Base-by-base conservation (phyloP, 2,797 vertebrate species). In the Tiaroga cobitis region DNA sequence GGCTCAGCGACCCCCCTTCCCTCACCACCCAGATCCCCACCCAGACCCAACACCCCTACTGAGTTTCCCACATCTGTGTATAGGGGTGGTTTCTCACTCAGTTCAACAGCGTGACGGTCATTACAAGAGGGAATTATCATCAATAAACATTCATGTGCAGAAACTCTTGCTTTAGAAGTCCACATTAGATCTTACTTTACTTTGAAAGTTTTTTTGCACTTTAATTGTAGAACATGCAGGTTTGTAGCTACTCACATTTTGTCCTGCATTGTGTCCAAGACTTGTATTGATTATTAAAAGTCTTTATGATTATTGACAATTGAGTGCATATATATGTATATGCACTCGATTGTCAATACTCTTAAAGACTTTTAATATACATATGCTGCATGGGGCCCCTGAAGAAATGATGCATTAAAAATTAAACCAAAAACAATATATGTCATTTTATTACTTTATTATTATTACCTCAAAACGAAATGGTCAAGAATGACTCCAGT, bases 61-160 rank as follows among this genome's bases (percentile, higher is more conserved):
- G 94, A 94, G 94, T 92, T 95, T 94, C 94, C 93, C 95, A 95
- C 94, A 95, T 96, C 94, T 95, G 94, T 94, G 93, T 92, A 92
- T 85, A 92, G 91, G 93, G 93, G 92, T 93, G 92, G 93, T 94
- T 93, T 94, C 92, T 94, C 91, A 93, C 93, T 94, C 91, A 91
- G 80, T 72, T 80, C 51, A 43, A 81, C 67, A 69, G 61, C 9
- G 29, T 75, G 75, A 88, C 72, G 10, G 16, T 51, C 83, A 81
- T 86, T 69, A 72, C 68, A 83, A 86, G 69, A 86, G 70, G 70
- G 81, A 81, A 78, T 84, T 81, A 76, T 77, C 87, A 84, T 63
- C 81, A 72, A 72, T 80, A 79, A 83, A 83, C 54, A 46, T 65
- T 26, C 37, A 41, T 21, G 26, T 46, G 54, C 24, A 69, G 67